Evolutionary conservation across 2,113 vertebrate species (phyloP), one percentile per base, ranked within the genome.

Genomic region (Lophochroa leadbeateri): DNA sequence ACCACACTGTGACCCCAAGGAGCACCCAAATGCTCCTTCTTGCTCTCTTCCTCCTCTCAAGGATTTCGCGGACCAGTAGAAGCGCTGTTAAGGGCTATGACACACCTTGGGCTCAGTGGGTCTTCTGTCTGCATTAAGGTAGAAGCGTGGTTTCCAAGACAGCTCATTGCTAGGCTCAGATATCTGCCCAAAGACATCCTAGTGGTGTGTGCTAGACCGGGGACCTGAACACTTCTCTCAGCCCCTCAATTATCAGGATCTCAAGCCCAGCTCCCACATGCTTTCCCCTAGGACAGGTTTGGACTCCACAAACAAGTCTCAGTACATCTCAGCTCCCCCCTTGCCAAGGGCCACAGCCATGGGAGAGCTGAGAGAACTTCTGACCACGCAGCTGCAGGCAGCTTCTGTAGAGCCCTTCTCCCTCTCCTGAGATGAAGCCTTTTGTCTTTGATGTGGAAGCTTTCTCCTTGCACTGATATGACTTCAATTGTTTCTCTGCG

Each of bases 401-500:
- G 6, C 9, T 86, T 74, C 72, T 35, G 14, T 17, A 55, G 50
- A 96, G 88, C 81, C 44, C 25, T 67, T 75, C 71, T 88, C 64
- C 43, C 39, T 68, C 91, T 65, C 41, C 23, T 60, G 33, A 63
- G 86, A 90, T 37, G 61, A 92, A 78, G 65, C 58, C 39, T 68
- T 87, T 67, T 52, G 74, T 57, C 79, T 92, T 78, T 91, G 92
- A 95, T 74, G 69, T 53, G 41, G 71, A 92, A 79, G 75, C 83
- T 93, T 67, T 57, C 57, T 94, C 81, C 82, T 35, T 68, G 65
- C 1, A 1, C 58, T 79, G 86, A 71, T 74, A 52, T 4, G 17
- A 80, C 37, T 96, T 94, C 82, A 91, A 96, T 95, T 94, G 92
- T 95, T 95, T 90, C 88, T 86, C 91, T 0, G 1, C 0, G 80